Percentiles rank a stretch among this genome's conserved stretches.
phyloP scores from a whole-genome alignment of 2,888 invertebrate genomes.

The Vesta saturnalis region DNA sequence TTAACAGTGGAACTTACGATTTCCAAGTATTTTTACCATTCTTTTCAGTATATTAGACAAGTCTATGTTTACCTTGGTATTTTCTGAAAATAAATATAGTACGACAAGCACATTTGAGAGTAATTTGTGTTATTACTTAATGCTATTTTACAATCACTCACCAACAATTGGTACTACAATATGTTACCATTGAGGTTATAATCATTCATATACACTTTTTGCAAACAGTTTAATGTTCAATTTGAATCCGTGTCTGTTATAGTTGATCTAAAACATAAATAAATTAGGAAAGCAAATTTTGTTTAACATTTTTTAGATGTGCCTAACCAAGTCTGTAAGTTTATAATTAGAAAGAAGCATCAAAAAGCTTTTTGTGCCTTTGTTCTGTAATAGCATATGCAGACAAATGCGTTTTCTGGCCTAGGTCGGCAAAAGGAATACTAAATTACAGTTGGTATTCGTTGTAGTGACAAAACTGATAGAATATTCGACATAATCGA shows the following conservation, averaged over 20 bases:
- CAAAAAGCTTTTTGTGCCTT: too few relatives aligned
- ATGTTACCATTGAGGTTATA: constrained; percentile 74
- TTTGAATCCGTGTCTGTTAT: background rate
- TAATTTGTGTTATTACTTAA: constrained; percentile 63
- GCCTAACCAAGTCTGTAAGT: too few relatives aligned
- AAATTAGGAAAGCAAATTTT: too few relatives aligned
- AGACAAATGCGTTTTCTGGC: too few relatives aligned
- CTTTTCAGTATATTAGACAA: constrained; percentile 69
- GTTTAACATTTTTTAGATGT: too few relatives aligned
- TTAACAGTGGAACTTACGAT: constrained; percentile 71
- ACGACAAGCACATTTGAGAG: constrained; percentile 49
- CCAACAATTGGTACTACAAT: constrained; percentile 72
- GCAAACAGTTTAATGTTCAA: background rate
- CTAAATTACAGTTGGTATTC: too few relatives aligned
- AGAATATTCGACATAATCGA: too few relatives aligned
- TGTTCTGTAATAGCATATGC: too few relatives aligned
- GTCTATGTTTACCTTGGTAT: constrained; percentile 71
- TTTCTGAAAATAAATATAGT: too few relatives aligned
- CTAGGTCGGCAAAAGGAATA: too few relatives aligned
- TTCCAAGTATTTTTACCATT: constrained; percentile 74
- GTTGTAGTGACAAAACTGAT: too few relatives aligned
- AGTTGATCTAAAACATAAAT: background rate
- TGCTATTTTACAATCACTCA: constrained; percentile 71
- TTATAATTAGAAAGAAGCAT: too few relatives aligned
- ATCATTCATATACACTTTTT: constrained; percentile 64